Evolutionary conservation across 2,888 invertebrate genomes (phyloP).

Genomic region (Tipula unca): DNA sequence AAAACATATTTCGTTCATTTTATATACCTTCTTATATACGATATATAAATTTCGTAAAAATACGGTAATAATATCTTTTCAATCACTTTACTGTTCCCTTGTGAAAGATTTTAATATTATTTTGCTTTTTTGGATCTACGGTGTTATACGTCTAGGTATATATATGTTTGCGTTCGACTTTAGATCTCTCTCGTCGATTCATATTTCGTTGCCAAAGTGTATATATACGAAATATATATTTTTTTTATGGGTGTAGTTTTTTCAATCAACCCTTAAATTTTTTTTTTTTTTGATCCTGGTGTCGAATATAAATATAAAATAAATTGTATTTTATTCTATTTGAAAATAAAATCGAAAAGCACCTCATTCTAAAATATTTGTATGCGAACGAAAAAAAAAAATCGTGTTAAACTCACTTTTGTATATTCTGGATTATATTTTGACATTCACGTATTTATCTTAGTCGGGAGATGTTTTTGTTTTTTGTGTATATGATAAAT

Average conservation of each 20-base stretch:
- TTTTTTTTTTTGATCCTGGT: background rate
- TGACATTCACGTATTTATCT: slow-evolving; percentile 14
- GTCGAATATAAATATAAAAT: background rate
- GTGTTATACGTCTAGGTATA: background rate
- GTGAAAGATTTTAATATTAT: background rate
- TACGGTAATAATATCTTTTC: slow-evolving; percentile 8
- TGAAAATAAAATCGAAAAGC: background rate
- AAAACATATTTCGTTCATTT: background rate
- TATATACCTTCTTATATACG: background rate
- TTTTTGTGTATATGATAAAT: background rate
- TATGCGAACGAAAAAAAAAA: background rate
- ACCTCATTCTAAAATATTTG: background rate
- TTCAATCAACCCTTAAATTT: background rate
- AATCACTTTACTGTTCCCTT: background rate
- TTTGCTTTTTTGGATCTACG: background rate
- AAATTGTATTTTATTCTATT: background rate
- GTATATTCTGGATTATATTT: background rate
- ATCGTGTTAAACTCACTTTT: background rate
- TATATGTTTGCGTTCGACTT: background rate
- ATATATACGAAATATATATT: background rate
- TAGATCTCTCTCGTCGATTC: background rate
- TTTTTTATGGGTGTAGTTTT: background rate
- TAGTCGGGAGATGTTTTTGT: background rate
- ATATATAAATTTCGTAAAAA: background rate
- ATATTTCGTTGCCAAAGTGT: background rate